Percentiles rank a stretch among this genome's conserved stretches.
Evolutionary conservation across 2,797 vertebrate genomes (phyloP).

Genomic region (Danio albolineatus): DNA sequence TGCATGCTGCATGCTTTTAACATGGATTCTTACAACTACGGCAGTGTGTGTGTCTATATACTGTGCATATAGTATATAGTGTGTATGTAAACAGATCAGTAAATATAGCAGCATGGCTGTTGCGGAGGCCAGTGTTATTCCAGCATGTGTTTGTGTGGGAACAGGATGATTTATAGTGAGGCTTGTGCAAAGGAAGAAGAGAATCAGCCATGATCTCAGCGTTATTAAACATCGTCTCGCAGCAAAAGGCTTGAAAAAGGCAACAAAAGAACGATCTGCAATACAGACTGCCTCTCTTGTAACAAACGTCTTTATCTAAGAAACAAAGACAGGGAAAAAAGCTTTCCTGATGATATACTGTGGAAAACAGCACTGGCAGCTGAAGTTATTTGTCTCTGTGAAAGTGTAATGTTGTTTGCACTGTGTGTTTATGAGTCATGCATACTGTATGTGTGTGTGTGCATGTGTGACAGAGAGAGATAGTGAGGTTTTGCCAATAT

Average conservation of each 20-base stretch:
- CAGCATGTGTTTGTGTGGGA: constrained; percentile 8
- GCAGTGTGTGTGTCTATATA: background rate
- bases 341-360: background rate
- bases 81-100: background rate
- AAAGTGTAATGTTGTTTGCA: background rate
- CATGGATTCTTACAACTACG: background rate
- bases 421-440: too few species aligned
- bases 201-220: constrained; percentile 12
- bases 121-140: background rate
- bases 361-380: background rate
- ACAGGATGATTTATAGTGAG: constrained; percentile 11
- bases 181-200: background rate
- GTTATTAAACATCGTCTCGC: constrained; percentile 19
- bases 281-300: background rate
- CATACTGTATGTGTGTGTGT: background rate
- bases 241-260: background rate
- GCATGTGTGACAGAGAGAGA: background rate
- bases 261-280: background rate
- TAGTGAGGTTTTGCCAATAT: background rate
- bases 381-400: background rate
- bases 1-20: background rate
- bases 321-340: background rate
- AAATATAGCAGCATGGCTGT: background rate
- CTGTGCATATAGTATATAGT: background rate
- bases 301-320: background rate